These are phyloP conservation scores for Agrochola lota DNA, from an alignment of 2,888 invertebrate genomes.

Conservation along the genomic window DNA sequence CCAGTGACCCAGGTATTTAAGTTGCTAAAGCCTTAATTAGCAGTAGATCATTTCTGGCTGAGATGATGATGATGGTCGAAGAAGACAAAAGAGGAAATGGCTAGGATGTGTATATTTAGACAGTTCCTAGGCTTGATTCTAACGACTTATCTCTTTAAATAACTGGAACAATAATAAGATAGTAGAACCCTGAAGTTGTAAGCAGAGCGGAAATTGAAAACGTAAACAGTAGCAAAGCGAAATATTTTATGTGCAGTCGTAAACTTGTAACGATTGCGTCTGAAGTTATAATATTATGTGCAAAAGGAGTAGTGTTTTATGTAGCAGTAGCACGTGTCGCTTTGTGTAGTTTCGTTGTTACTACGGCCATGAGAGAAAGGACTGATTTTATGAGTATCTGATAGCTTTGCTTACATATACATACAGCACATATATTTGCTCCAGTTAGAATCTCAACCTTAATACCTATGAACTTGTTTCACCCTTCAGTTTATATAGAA, in stretches of 20 bases:
- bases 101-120: not conserved
- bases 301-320: slow-evolving; percentile 28
- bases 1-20: not conserved
- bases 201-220: slow-evolving; percentile 76
- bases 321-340: slow-evolving; percentile 1
- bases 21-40: too few relatives aligned
- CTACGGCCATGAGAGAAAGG: slow-evolving; percentile 12
- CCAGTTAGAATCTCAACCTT: not conserved
- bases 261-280: slow-evolving; percentile 55
- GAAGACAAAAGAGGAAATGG: not conserved
- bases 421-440: not conserved
- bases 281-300: slow-evolving; percentile 53
- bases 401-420: not conserved
- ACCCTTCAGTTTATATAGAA: not conserved
- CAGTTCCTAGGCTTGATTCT: too few relatives aligned
- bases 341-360: slow-evolving; percentile 34
- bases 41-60: not conserved
- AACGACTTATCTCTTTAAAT: not conserved
- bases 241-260: slow-evolving; percentile 65
- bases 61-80: not conserved
- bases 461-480: slow-evolving; percentile 13
- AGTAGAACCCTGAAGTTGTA: slow-evolving; percentile 59
- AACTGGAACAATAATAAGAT: slow-evolving; percentile 62
- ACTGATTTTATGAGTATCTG: slow-evolving; percentile 10
- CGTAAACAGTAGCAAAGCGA: slow-evolving; percentile 66